Evolutionary conservation across 2,113 vertebrate genomes (phyloP).

Genomic region (Chaetops frenatus): DNA sequence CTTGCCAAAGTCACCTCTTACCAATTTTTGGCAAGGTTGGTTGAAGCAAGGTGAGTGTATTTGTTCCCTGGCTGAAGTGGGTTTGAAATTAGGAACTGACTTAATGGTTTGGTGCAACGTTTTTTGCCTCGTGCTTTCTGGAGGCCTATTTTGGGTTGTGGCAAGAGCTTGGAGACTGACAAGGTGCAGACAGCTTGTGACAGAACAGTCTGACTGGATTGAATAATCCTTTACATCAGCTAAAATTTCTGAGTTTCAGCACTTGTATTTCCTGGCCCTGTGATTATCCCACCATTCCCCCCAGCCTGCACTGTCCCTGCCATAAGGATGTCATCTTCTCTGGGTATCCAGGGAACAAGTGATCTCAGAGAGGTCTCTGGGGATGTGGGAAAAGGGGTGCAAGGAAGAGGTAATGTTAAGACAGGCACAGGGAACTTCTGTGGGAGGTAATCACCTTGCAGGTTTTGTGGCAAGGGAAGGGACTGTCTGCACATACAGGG

Average conservation of each 20-base stretch:
- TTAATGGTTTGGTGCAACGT: background rate
- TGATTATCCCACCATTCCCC: background rate
- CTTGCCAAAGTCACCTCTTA: background rate
- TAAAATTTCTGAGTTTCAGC: background rate
- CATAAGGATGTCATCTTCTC: background rate
- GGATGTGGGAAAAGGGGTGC: background rate
- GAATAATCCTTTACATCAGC: background rate
- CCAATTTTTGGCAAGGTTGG: background rate
- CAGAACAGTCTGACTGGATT: background rate
- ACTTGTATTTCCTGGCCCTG: background rate
- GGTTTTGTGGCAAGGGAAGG: background rate
- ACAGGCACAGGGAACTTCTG: background rate
- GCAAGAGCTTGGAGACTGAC: background rate
- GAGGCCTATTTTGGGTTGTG: background rate
- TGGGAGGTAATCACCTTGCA: background rate
- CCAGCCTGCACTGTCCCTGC: background rate
- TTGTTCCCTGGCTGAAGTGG: background rate
- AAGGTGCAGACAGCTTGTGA: background rate
- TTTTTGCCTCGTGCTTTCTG: background rate
- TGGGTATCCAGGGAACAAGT: background rate
- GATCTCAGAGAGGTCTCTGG: background rate
- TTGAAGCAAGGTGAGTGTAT: background rate
- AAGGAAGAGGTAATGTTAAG: background rate
- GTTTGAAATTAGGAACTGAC: background rate
- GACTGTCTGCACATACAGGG: background rate